These are phyloP conservation scores for Coreius guichenoti DNA, from an alignment of 2,797 vertebrate species.

Conservation along the genomic window DNA sequence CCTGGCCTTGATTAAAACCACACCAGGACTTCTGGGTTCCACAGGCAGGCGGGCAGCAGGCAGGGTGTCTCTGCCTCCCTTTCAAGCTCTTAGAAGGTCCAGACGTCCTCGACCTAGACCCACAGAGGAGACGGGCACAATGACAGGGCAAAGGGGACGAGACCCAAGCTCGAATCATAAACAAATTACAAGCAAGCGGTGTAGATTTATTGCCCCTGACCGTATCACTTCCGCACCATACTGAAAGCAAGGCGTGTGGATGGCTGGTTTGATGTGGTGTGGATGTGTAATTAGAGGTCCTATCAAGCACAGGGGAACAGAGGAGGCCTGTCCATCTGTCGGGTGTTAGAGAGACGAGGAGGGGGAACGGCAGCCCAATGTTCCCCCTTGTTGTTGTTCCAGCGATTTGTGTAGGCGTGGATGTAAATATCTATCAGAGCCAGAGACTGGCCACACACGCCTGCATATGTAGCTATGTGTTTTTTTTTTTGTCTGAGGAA, in stretches of 20 bases:
- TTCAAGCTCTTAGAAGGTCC: slow-evolving; percentile 43
- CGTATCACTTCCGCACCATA: slow-evolving; percentile 76
- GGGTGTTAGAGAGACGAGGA: slow-evolving; percentile 67
- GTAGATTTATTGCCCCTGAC: slow-evolving; percentile 76
- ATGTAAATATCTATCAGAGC: slow-evolving; percentile 62
- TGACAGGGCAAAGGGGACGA: slow-evolving; percentile 47
- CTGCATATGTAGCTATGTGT: background rate
- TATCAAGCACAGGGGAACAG: slow-evolving; percentile 69
- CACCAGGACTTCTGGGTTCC: slow-evolving; percentile 83
- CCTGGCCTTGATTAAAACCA: slow-evolving; percentile 86
- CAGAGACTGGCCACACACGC: slow-evolving; percentile 48
- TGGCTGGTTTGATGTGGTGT: slow-evolving; percentile 78
- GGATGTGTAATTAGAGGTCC: slow-evolving; percentile 81
- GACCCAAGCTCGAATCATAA: slow-evolving; percentile 55
- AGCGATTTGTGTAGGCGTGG: slow-evolving; percentile 64
- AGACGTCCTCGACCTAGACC: slow-evolving; percentile 39
- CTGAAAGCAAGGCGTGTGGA: slow-evolving; percentile 78
- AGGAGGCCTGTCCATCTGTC: slow-evolving; percentile 78
- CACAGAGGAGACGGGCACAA: slow-evolving; percentile 27
- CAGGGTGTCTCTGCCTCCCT: slow-evolving; percentile 60
- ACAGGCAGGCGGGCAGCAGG: slow-evolving; percentile 68
- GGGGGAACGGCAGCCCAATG: slow-evolving; percentile 54
- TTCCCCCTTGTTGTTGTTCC: slow-evolving; percentile 58
- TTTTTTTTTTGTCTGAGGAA: slow-evolving; percentile 61
- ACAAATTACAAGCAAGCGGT: slow-evolving; percentile 76